A percentile compares a stretch with the other conserved stretches of the same genome.
These are phyloP conservation scores for Melanotaenia pygmaea DNA, from an alignment of 2,797 vertebrate species.

Conservation along the genomic window DNA sequence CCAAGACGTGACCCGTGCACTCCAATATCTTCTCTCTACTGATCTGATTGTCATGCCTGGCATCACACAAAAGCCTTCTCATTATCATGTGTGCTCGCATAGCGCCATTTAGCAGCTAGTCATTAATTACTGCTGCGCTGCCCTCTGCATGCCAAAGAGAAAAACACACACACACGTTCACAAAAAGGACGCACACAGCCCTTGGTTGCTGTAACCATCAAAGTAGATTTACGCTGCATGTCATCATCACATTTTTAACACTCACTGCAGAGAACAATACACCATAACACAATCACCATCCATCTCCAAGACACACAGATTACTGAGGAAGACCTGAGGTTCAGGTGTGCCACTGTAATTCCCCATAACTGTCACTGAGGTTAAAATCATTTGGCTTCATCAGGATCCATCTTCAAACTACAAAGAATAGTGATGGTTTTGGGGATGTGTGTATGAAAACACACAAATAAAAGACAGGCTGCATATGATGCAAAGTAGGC, in stretches of 20 bases:
- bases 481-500: neutral
- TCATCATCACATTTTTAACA: constrained; percentile 70
- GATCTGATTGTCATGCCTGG: constrained; percentile 71
- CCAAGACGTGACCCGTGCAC: constrained; percentile 28
- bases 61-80: constrained; percentile 71
- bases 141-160: constrained; percentile 73
- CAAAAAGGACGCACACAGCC: constrained; percentile 9
- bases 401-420: constrained; percentile 31
- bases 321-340: constrained; percentile 49
- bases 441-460: neutral
- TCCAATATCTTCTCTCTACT: constrained; percentile 31
- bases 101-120: constrained; percentile 78
- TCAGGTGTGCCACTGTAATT: constrained; percentile 59
- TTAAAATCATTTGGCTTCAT: constrained; percentile 46
- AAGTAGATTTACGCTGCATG: constrained; percentile 63
- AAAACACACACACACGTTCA: constrained; percentile 43
- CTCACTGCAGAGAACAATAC: constrained; percentile 57
- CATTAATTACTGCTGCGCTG: constrained; percentile 82
- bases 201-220: constrained; percentile 20
- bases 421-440: constrained; percentile 9
- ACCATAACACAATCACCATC: constrained; percentile 61
- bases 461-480: neutral
- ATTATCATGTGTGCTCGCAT: constrained; percentile 81
- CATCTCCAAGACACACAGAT: constrained; percentile 59
- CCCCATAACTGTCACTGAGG: constrained; percentile 66